A percentile compares a stretch with the other conserved stretches of the same genome.
Evolutionary conservation across 2,888 invertebrate genomes (phyloP).

Genomic region (Taphrorychus bicolor): DNA sequence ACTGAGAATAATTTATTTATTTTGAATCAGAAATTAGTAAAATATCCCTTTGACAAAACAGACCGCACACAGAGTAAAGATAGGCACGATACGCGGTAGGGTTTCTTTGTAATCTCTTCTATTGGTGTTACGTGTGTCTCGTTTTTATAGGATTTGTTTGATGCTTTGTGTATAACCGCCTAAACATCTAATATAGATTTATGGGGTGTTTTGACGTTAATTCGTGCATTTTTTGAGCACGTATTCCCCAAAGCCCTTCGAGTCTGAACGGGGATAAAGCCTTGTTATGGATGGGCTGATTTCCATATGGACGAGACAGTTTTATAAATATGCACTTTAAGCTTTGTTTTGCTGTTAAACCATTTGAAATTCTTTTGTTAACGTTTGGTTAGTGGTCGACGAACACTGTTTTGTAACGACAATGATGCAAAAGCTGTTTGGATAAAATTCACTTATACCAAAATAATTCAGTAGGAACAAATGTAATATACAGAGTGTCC

Average conservation of each 20-base stretch:
- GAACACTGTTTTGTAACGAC: no score
- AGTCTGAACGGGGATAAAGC: slow-evolving; percentile 28
- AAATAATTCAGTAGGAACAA: no score
- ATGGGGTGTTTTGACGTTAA: slow-evolving; percentile 58
- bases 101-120: slow-evolving; percentile 50
- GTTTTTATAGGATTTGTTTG: slow-evolving; percentile 56
- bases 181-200: slow-evolving; percentile 55
- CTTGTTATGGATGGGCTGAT: slow-evolving; percentile 26
- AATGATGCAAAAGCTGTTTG: no score
- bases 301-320: slow-evolving; percentile 27
- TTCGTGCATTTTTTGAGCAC: slow-evolving; percentile 50
- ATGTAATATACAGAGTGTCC: no score
- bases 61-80: slow-evolving; percentile 1
- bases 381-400: not conserved
- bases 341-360: slow-evolving; percentile 2
- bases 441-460: no score
- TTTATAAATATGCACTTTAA: slow-evolving; percentile 7
- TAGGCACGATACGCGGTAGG: slow-evolving; percentile 24
- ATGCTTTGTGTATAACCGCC: slow-evolving; percentile 46
- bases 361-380: not conserved
- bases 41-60: not conserved
- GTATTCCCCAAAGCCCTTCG: slow-evolving; percentile 30
- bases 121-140: slow-evolving; percentile 41
- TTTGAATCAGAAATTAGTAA: no score
- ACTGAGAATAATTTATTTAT: no score